These are phyloP conservation scores for Papilio helenus DNA, from an alignment of 1,140 invertebrate species.

Conservation along the genomic window DNA sequence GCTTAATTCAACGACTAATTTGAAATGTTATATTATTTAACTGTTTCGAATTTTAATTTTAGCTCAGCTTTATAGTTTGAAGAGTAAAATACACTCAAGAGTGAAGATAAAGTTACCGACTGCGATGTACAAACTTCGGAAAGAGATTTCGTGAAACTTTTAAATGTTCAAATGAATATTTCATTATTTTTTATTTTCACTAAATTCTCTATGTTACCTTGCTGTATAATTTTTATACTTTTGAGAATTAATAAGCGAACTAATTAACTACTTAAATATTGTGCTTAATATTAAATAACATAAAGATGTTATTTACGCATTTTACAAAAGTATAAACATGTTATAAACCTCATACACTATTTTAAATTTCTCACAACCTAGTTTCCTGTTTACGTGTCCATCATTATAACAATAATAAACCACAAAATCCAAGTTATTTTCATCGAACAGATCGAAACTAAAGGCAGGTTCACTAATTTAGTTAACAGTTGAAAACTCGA, in stretches of 20 bases:
- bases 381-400: too few relatives aligned
- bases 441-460: not conserved
- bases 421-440: not conserved
- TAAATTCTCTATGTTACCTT: not conserved
- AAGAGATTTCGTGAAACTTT: constrained; percentile 26
- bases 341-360: too few relatives aligned
- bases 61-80: constrained; percentile 1
- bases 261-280: not conserved
- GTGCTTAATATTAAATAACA: too few relatives aligned
- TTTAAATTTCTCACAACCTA: too few relatives aligned
- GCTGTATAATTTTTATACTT: not conserved
- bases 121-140: constrained; percentile 24
- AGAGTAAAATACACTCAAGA: constrained; percentile 22
- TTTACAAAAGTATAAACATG: too few relatives aligned
- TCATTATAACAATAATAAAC: too few relatives aligned
- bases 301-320: too few relatives aligned
- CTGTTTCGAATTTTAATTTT: constrained; percentile 25
- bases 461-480: not conserved
- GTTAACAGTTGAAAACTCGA: constrained; percentile 3
- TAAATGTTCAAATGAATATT: constrained; percentile 23
- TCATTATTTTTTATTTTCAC: not conserved
- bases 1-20: not conserved
- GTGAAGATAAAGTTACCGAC: constrained; percentile 24
- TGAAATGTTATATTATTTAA: not conserved
- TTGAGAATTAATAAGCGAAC: not conserved